Evolutionary conservation across 2,888 invertebrate genomes (phyloP).

Genomic region (Pollenia griseotomentosa): DNA sequence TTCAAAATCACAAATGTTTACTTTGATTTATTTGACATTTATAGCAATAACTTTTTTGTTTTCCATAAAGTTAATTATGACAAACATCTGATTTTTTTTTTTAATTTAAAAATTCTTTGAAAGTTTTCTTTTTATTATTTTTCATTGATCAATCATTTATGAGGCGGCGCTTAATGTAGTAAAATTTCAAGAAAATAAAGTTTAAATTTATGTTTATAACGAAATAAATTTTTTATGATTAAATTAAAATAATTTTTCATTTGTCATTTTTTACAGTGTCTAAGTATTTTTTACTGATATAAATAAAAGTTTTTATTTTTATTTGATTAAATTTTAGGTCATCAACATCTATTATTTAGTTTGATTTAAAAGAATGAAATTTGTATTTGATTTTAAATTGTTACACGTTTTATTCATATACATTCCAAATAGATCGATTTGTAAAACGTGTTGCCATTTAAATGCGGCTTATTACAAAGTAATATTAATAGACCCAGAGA

Average conservation of each 20-base stretch:
- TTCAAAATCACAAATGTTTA: background rate
- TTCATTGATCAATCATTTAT: constrained; percentile 18
- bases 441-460: constrained; percentile 8
- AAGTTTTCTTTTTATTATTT: background rate
- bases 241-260: background rate
- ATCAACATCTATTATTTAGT: background rate
- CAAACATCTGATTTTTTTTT: background rate
- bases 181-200: background rate
- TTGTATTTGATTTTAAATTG: background rate
- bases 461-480: background rate
- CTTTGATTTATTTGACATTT: constrained; percentile 74
- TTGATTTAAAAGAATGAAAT: constrained; percentile 3
- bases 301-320: background rate
- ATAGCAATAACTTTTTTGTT: constrained; percentile 41
- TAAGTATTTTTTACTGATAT: background rate
- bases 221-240: background rate
- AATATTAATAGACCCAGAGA: background rate
- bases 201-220: background rate
- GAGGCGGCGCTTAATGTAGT: background rate
- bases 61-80: constrained; percentile 2
- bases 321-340: constrained; percentile 9
- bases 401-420: constrained; percentile 14
- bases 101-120: constrained; percentile 5
- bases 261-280: background rate
- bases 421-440: background rate